Evolutionary conservation across 2,797 vertebrate genomes (phyloP).

Genomic region (Gorsachius magnificus): DNA sequence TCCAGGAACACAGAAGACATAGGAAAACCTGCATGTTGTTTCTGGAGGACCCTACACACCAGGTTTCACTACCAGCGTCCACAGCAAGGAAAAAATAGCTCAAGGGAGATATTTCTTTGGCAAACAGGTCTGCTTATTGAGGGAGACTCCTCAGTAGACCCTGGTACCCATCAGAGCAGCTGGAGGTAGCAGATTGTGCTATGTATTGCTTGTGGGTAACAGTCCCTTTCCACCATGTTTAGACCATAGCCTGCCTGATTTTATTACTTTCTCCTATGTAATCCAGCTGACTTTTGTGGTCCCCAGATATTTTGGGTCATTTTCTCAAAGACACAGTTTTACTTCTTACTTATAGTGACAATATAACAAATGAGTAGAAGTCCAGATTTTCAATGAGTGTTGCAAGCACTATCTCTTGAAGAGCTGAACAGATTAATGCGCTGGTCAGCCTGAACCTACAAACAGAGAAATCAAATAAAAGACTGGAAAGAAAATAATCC

Average conservation of each 20-base stretch:
- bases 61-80: not conserved
- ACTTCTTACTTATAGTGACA: not conserved
- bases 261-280: not conserved
- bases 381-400: not conserved
- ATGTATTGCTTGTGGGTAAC: not conserved
- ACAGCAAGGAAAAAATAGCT: not conserved
- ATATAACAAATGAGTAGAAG: not conserved
- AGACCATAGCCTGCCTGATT: not conserved
- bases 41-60: not conserved
- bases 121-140: not conserved
- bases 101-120: not conserved
- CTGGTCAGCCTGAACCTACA: not conserved
- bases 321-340: not conserved
- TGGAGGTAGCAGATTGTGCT: not conserved
- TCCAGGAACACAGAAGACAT: not conserved
- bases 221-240: not conserved
- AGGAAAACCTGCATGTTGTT: not conserved
- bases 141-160: not conserved
- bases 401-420: not conserved
- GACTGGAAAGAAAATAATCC: conserved; percentile 1
- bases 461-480: not conserved
- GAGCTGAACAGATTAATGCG: not conserved
- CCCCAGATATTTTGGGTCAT: not conserved
- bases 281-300: accelerated
- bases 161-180: not conserved